Evolutionary conservation across 2,888 invertebrate species (phyloP).

Genomic region (Rhamphomyia laevipes): DNA sequence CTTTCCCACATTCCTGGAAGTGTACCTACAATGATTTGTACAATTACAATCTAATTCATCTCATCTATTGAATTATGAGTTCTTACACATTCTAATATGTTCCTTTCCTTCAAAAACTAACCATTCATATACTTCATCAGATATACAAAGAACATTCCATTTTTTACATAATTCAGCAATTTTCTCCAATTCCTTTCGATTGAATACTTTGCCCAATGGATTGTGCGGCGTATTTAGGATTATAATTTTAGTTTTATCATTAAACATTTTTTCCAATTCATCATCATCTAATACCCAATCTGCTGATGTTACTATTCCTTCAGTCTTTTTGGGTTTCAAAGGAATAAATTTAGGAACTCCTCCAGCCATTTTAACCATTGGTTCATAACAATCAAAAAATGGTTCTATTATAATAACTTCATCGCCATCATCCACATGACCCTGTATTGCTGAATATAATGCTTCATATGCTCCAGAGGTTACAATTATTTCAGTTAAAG

Average conservation of each 20-base stretch:
- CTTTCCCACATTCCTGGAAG: conserved; percentile 97
- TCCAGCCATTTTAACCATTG: conserved; percentile 82
- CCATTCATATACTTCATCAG: conserved; percentile 99
- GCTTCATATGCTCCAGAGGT: conserved; percentile 93
- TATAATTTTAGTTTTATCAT: conserved; percentile 79
- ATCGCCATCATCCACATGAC: conserved; percentile 75
- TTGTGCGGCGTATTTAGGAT: conserved; percentile 98
- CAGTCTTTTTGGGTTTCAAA: conserved; percentile 47
- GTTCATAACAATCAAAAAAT: conserved; percentile 95
- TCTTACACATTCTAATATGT: conserved; percentile 78
- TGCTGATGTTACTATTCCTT: conserved; percentile 47
- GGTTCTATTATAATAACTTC: conserved; percentile 97
- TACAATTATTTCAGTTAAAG: conserved; percentile 74
- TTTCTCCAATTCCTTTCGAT: conserved; percentile 49
- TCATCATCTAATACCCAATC: conserved; percentile 82
- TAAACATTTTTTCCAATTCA: conserved; percentile 73
- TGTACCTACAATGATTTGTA: conserved; percentile 49
- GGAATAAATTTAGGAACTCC: conserved; percentile 81
- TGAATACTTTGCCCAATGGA: conserved; percentile 81
- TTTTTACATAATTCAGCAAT: conserved; percentile 86
- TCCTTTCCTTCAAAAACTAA: conserved; percentile 71
- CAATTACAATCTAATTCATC: not conserved
- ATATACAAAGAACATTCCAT: conserved; percentile 80
- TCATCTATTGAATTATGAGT: not conserved
- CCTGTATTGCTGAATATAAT: conserved; percentile 70